Evolutionary conservation across 2,113 vertebrate genomes (phyloP).

Genomic region (Calcarius ornatus): DNA sequence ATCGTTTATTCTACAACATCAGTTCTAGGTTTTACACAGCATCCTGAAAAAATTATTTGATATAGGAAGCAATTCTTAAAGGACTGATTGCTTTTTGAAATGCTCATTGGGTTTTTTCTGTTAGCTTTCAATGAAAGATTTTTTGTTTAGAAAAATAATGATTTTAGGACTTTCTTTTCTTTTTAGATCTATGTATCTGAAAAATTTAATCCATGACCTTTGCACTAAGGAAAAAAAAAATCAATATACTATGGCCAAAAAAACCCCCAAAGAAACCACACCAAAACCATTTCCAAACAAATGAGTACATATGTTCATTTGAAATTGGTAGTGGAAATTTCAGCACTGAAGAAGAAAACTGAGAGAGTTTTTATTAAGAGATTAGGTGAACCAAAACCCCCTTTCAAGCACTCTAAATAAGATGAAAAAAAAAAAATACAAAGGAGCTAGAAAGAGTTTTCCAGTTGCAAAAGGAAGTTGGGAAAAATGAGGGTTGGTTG

Average conservation of each 20-base stretch:
- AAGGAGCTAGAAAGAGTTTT: not conserved
- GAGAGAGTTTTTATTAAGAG: not conserved
- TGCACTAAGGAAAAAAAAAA: not conserved
- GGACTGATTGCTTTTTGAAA: not conserved
- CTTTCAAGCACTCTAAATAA: not conserved
- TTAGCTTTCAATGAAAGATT: not conserved
- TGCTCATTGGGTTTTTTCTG: not conserved
- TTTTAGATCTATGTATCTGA: not conserved
- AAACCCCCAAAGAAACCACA: not conserved
- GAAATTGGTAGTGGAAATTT: not conserved
- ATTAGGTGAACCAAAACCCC: not conserved
- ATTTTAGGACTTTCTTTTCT: not conserved
- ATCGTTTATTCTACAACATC: not conserved
- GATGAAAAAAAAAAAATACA: rapidly evolving
- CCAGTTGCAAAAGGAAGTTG: not conserved
- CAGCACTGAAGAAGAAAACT: not conserved
- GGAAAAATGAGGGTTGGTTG: not conserved
- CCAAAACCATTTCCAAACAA: not conserved
- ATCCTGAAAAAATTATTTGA: not conserved
- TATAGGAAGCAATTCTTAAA: not conserved
- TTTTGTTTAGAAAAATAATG: not conserved
- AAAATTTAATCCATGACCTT: not conserved
- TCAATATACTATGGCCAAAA: not conserved
- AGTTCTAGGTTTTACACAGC: not conserved
- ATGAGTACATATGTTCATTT: not conserved